Percentiles rank a stretch among this genome's conserved stretches.
Evolutionary conservation across 2,113 vertebrate species (phyloP).

Genomic region (Hiodon tergisus): DNA sequence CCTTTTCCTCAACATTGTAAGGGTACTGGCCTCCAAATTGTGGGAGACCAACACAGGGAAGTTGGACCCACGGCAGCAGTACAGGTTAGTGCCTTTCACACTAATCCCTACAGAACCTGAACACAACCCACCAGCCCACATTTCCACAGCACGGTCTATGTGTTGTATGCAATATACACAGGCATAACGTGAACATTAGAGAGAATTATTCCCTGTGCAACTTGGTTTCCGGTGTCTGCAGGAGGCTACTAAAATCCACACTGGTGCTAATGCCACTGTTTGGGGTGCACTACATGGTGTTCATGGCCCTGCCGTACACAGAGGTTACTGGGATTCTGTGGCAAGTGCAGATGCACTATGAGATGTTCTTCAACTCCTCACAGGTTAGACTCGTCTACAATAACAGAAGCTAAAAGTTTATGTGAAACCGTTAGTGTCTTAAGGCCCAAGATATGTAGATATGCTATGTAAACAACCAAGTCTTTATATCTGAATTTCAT

Average conservation of each 20-base stretch:
- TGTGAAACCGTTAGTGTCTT: not conserved
- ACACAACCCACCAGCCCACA: no score
- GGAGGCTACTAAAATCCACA: conserved; percentile 73
- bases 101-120: no score
- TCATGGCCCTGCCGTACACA: conserved; percentile 75
- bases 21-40: conserved; percentile 72
- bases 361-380: conserved; percentile 79
- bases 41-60: conserved; percentile 76
- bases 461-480: not conserved
- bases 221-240: conserved; percentile 33
- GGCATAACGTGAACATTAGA: not conserved
- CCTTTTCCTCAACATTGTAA: conserved; percentile 72
- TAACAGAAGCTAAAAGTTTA: not conserved
- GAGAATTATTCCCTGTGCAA: not conserved
- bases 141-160: no score
- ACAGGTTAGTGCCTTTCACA: conserved; percentile 51
- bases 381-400: conserved; percentile 53
- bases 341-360: conserved; percentile 81
- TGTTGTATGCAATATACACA: not conserved
- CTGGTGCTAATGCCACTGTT: conserved; percentile 76
- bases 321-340: conserved; percentile 67
- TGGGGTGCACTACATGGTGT: conserved; percentile 76
- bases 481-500: conserved; percentile 12
- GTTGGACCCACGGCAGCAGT: conserved; percentile 71
- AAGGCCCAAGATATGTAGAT: not conserved